Evolutionary conservation across 1,140 invertebrate species (phyloP).

Genomic region (Procambarus virginalis): DNA sequence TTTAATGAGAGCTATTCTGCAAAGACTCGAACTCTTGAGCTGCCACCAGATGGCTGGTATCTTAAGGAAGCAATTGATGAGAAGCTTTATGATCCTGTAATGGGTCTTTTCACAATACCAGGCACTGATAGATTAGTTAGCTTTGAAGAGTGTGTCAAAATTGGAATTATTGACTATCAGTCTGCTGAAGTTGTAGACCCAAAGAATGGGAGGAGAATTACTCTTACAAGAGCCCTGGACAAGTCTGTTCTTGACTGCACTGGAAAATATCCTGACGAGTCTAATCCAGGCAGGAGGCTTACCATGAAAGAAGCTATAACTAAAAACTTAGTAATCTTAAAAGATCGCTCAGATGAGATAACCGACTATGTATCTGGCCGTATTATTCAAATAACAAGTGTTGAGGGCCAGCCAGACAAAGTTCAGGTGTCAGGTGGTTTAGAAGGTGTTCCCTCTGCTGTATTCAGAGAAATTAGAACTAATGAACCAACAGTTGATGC

Average conservation of each 20-base stretch:
- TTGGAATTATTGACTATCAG: conserved; percentile 88
- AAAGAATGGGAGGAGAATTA: conserved; percentile 81
- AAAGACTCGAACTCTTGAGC: conserved; percentile 53
- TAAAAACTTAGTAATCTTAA: conserved; percentile 78
- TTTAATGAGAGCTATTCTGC: conserved; percentile 36
- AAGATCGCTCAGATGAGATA: conserved; percentile 67
- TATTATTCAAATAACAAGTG: conserved; percentile 72
- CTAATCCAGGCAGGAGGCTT: conserved; percentile 74
- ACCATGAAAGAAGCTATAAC: conserved; percentile 88
- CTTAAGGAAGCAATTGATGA: conserved; percentile 85
- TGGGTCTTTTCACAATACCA: conserved; percentile 90
- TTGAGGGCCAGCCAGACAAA: conserved; percentile 77
- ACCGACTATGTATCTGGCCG: conserved; percentile 39
- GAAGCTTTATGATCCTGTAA: conserved; percentile 85
- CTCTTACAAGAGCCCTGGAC: conserved; percentile 84
- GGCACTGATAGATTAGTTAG: conserved; percentile 88
- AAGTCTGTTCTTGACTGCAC: conserved; percentile 85
- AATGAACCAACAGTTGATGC: conserved; percentile 72
- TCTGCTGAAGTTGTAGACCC: conserved; percentile 87
- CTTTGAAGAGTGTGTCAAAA: conserved; percentile 89
- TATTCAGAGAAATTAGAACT: conserved; percentile 44
- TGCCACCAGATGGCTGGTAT: conserved; percentile 84
- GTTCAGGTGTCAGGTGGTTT: conserved; percentile 75
- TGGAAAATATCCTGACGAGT: conserved; percentile 81
- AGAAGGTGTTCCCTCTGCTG: conserved; percentile 21